Base-by-base conservation (phyloP, 2,888 invertebrate species). In the Odontomyia ornata region DNA sequence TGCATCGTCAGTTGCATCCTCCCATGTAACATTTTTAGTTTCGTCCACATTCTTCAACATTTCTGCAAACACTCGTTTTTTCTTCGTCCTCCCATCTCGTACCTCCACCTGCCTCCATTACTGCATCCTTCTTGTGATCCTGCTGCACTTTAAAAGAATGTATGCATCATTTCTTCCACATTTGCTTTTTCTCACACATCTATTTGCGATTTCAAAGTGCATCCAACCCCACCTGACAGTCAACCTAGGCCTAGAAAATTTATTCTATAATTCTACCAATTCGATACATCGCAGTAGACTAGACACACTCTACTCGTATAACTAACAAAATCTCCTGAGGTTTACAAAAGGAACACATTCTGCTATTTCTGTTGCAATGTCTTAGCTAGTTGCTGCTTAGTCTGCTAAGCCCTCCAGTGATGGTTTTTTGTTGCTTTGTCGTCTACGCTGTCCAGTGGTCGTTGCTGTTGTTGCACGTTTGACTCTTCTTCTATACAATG, bases 191-290 rank as follows among this genome's bases (percentile, higher is more conserved):
- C 36, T 65, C 36, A 36, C 36, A 36, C 36, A 65, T 65, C 28
- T 65, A 30, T 65, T 65, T 65, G 36, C 27, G n/a, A n/a, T 65
- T 65, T 30, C 36, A 65, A 11, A 36, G 18, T 65, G 30, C 62
- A 62, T 62, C n/a, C 62, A 62, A 27, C 23, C 28, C 18, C 25
- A 18, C 36, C 36, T 5, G 36, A 36, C 36, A 36, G 36, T 36
- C 9, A 36, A 9, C 36, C 36, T 36, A 36, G 36, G 36, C 9
- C 36, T 9, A 36, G 36, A 3, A 36, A 36, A 36, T 36, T 36
- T 36, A 65, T 27, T 65, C 65, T 65, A 65, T 36, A 65, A 65
- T 36, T 36, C 65, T 65, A 30, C 36, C 30, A 27, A 65, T 65
- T 64, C 36, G 27, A 65, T 65, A 30, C 28, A 52, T 36, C 36